These are phyloP conservation scores for Grammomys dolichurus DNA, from an alignment of 2,113 vertebrate genomes.

Conservation along the genomic window DNA sequence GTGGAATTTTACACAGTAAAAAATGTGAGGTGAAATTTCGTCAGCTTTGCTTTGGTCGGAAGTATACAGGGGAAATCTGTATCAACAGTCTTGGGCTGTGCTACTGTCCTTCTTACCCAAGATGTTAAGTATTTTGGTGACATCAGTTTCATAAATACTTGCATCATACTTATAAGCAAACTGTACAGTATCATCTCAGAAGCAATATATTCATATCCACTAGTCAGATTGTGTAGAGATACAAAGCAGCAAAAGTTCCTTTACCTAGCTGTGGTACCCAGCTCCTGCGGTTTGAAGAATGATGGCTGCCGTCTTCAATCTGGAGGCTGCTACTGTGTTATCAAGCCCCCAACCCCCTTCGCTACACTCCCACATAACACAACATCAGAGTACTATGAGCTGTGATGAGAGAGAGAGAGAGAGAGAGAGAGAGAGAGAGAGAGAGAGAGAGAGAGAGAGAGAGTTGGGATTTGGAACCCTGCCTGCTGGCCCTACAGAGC, in stretches of 20 bases:
- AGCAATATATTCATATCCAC: constrained; percentile 51
- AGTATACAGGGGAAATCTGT: background rate
- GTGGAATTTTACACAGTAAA: background rate
- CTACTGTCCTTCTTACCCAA: constrained; percentile 41
- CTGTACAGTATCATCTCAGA: constrained; percentile 27
- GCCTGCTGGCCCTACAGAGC: constrained; percentile 78
- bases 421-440: constrained; percentile 74
- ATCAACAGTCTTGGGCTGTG: background rate
- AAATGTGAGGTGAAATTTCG: background rate
- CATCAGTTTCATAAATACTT: background rate
- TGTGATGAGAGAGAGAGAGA: constrained; percentile 75
- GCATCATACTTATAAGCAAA: background rate
- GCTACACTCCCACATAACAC: constrained; percentile 56
- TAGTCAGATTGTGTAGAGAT: constrained; percentile 65
- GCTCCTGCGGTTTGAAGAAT: constrained; percentile 48
- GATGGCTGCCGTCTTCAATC: constrained; percentile 41
- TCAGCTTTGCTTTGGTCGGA: background rate
- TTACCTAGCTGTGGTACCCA: background rate
- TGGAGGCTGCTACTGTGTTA: constrained; percentile 42
- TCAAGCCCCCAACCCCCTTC: constrained; percentile 45
- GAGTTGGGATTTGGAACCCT: constrained; percentile 75
- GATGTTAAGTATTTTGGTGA: background rate
- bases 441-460: constrained; percentile 74
- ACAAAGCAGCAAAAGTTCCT: constrained; percentile 67
- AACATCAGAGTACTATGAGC: constrained; percentile 66